Conservation (phyloP, 2,113 vertebrate genomes). For the Orthochromis malagaraziensis region DNA sequence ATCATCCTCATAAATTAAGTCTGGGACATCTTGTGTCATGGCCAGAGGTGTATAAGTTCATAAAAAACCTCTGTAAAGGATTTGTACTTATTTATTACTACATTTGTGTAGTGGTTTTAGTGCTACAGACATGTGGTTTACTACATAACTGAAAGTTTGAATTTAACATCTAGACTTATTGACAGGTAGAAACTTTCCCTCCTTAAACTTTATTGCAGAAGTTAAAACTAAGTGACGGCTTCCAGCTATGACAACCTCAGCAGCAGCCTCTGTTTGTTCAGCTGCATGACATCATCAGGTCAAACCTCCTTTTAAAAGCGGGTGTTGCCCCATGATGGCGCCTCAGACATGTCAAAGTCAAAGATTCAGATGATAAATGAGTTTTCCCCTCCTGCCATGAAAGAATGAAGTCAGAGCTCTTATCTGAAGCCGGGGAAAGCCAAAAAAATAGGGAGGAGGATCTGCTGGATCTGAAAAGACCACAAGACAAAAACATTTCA, state of each 20-base stretch:
- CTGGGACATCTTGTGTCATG: accelerated
- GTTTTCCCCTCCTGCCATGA: neutral
- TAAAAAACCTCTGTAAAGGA: neutral
- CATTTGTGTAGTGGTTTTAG: neutral
- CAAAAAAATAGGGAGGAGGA: neutral
- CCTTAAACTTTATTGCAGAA: neutral
- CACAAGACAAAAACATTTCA: neutral
- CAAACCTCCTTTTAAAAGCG: neutral
- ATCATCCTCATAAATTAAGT: neutral
- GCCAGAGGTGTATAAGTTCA: neutral
- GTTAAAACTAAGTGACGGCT: neutral
- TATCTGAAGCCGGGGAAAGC: neutral
- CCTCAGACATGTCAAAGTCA: neutral
- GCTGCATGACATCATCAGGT: neutral
- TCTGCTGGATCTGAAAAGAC: neutral
- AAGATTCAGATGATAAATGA: neutral
- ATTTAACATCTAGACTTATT: neutral
- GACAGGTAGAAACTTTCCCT: neutral
- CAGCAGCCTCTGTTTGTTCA: neutral
- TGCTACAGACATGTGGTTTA: neutral
- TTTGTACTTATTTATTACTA: neutral
- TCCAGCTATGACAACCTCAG: neutral
- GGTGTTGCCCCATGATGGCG: neutral
- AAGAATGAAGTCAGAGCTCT: neutral
- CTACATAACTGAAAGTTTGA: neutral